Evolutionary conservation across 2,888 invertebrate genomes (phyloP).

Genomic region (Ormia ochracea): DNA sequence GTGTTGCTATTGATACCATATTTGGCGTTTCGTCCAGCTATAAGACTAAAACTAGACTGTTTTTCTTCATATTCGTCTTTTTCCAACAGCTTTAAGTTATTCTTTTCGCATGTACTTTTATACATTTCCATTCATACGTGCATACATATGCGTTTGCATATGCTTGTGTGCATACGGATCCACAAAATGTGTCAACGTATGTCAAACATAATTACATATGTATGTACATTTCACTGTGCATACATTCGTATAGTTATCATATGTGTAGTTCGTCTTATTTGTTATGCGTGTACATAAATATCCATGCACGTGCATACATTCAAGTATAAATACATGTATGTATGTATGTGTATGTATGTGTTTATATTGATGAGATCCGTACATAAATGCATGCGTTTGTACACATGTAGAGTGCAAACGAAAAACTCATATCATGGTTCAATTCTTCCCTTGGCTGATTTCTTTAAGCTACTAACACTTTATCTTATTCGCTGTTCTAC

Average conservation of each 20-base stretch:
- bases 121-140: too few relatives aligned
- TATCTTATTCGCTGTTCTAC: conserved; percentile 1
- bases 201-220: conserved; percentile 10
- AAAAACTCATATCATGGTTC: conserved; percentile 33
- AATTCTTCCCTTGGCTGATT: conserved; percentile 49
- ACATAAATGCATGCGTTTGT: not conserved
- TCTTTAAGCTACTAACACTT: conserved; percentile 22
- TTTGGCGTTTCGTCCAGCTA: conserved; percentile 15
- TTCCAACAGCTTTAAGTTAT: not conserved
- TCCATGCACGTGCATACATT: too few relatives aligned
- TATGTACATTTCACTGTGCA: too few relatives aligned
- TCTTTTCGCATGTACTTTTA: conserved; percentile 14
- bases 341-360: not conserved
- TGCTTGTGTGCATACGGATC: not conserved
- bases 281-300: too few relatives aligned
- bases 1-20: not conserved
- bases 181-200: conserved; percentile 53
- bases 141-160: too few relatives aligned
- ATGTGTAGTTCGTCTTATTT: too few relatives aligned
- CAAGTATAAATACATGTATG: too few relatives aligned
- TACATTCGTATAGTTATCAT: too few relatives aligned
- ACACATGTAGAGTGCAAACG: not conserved
- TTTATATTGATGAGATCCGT: not conserved
- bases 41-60: conserved; percentile 9
- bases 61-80: conserved; percentile 18